Evolutionary conservation across 1,140 invertebrate genomes (phyloP), one percentile per base, ranked within the genome.

Genomic region (Drosophila miranda): DNA sequence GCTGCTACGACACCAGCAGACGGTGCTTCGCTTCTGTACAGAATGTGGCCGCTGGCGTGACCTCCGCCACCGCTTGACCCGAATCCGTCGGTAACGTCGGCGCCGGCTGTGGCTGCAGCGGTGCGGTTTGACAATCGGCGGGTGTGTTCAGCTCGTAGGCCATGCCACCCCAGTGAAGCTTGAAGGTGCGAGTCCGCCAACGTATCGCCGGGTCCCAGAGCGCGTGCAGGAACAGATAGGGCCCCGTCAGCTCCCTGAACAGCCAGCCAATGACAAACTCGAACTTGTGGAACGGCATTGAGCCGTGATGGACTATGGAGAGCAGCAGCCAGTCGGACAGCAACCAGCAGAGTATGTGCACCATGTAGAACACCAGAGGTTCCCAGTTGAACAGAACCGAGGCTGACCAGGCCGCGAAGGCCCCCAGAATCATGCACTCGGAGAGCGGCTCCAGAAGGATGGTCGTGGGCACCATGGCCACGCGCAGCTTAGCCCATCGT

Each of bases 261-360:
- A 98, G 91, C 99, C 99, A 99, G n/a, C 95, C 97, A 46, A 98
- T 93, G 4, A 99, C 94, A 91, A 98, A 99, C 90, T 99, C 97
- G 78, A 98, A 95, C 93, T 99, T 98, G 82, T 96, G 97, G 92
- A 99, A 99, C n/a, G 98, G 96, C 52, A 99, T 92, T 38, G 96
- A 94, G 5, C 97, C 97, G 91, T 98, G 98, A 93, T 97, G 95
- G 55, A 99, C 95, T 49, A 97, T 94, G 55, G 95, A 95, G 64
- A 99, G 92, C 62, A 99, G 93, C 86, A 97, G 93, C 95, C 97
- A 99, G 92, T 99, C 99, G 51, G 97, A 95, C 62, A 99, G 93
- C 90, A 99, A 98, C 99, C 99, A 99, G 76, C 96, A 93, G 42
- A 99, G 93, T 70, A 98, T 94, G 92, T 99, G 99, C 78, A 98